Evolutionary conservation across 2,888 invertebrate species (phyloP).

Genomic region (Oscheius onirici): DNA sequence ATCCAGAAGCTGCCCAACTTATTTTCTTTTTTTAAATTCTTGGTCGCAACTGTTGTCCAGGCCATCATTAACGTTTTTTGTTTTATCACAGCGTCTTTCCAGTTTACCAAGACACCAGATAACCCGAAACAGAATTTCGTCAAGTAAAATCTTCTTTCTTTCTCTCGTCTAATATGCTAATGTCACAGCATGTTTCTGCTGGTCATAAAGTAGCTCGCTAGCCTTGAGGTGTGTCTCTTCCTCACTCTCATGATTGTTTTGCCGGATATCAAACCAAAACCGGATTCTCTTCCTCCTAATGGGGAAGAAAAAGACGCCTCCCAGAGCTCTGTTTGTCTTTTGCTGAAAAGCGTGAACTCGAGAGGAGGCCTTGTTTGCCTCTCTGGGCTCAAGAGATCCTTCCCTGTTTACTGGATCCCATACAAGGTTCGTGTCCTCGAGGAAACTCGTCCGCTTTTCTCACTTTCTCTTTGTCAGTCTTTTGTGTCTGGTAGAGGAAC

Average conservation of each 20-base stretch:
- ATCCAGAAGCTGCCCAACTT: neutral
- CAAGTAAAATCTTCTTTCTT: too few species aligned
- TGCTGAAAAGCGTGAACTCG: conserved; percentile 10
- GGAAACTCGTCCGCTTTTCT: conserved; percentile 7
- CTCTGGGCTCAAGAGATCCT: neutral
- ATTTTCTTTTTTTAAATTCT: neutral
- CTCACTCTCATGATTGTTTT: too few species aligned
- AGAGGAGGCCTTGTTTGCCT: neutral
- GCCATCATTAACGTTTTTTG: too few species aligned
- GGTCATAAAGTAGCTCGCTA: conserved; percentile 16
- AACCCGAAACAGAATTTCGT: too few species aligned
- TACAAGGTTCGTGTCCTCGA: conserved; percentile 2
- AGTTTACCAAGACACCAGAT: neutral
- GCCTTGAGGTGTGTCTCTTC: conserved; percentile 2
- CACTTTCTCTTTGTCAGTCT: neutral
- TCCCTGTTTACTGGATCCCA: neutral
- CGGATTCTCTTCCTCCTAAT: conserved; percentile 1
- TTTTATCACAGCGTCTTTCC: neutral
- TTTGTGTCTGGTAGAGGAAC: conserved; percentile 3
- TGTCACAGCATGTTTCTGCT: conserved; percentile 1
- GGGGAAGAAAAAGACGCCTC: neutral
- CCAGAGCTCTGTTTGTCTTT: conserved; percentile 13
- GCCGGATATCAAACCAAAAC: too few species aligned
- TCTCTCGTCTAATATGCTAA: conserved; percentile 8
- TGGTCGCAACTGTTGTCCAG: neutral